Conservation (phyloP, 2,888 invertebrate genomes). For the Aproaerema taeniolella region DNA sequence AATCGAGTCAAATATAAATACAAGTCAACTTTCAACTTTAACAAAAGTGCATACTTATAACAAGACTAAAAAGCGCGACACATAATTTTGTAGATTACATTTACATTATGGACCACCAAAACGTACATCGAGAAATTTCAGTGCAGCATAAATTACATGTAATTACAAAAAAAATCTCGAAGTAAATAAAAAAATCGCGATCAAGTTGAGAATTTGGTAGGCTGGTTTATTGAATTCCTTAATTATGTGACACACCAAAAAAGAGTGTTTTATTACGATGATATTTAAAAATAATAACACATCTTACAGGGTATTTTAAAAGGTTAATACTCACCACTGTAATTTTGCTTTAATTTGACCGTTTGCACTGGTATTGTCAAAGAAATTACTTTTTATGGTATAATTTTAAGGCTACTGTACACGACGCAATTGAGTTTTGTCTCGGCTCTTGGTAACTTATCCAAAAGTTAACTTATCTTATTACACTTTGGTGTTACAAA, state of each 20-base stretch:
- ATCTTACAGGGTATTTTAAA: conserved; percentile 21
- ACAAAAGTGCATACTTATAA: conserved; percentile 29
- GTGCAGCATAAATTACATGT: conserved; percentile 44
- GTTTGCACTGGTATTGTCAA: conserved; percentile 7
- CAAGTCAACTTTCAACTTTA: conserved; percentile 30
- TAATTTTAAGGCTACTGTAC: too few species aligned
- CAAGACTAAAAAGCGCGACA: too few species aligned
- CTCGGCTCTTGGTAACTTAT: too few species aligned
- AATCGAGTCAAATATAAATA: conserved; percentile 17
- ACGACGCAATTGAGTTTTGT: too few species aligned
- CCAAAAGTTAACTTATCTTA: too few species aligned
- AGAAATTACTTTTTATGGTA: conserved; percentile 1
- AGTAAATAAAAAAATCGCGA: conserved; percentile 17
- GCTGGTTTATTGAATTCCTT: conserved; percentile 42
- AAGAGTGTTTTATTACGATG: conserved; percentile 29
- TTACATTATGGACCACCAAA: conserved; percentile 50
- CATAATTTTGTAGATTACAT: conserved; percentile 28
- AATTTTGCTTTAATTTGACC: conserved; percentile 15
- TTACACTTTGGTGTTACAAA: too few species aligned
- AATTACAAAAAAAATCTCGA: conserved; percentile 35
- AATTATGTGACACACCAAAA: conserved; percentile 39
- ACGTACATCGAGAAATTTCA: too few species aligned
- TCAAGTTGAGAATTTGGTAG: conserved; percentile 27
- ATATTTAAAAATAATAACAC: conserved; percentile 31
- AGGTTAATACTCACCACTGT: conserved; percentile 20